phyloP scores from a whole-genome alignment of 2,113 vertebrate species.

The Recurvirostra avosetta region DNA sequence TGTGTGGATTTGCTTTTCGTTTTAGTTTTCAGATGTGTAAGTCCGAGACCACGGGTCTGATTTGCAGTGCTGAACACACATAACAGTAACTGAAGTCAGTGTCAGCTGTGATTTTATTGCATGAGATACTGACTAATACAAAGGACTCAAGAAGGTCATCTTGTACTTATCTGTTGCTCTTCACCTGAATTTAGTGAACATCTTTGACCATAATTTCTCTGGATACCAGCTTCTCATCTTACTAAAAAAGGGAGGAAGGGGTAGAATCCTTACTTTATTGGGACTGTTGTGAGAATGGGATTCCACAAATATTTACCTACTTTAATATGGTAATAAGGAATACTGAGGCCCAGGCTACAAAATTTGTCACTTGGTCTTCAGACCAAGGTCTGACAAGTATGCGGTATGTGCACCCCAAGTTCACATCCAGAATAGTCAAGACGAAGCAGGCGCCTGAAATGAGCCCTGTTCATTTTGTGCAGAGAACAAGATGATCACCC shows the following conservation, averaged over 20 bases:
- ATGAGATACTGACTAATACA: neutral
- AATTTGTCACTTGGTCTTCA: neutral
- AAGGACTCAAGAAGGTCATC: neutral
- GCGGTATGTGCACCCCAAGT: rapidly evolving
- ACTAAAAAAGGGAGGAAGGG: neutral
- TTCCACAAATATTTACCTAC: neutral
- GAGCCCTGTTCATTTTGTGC: neutral
- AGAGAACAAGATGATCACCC: rapidly evolving
- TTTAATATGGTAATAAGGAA: neutral
- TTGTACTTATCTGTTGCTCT: neutral
- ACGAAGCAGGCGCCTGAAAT: neutral
- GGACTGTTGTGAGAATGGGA: neutral
- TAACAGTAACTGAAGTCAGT: neutral
- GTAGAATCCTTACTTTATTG: neutral
- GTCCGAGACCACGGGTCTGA: neutral
- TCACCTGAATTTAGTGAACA: neutral
- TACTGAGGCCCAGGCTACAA: neutral
- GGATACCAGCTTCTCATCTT: neutral
- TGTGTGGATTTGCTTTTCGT: neutral
- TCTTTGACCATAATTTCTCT: neutral
- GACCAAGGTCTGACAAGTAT: neutral
- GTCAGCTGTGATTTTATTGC: neutral
- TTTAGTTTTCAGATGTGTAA: neutral
- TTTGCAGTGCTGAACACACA: neutral
- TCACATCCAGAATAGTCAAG: neutral